Evolutionary conservation across 2,113 vertebrate genomes (phyloP).

Genomic region (cattle (Bos taurus)): DNA sequence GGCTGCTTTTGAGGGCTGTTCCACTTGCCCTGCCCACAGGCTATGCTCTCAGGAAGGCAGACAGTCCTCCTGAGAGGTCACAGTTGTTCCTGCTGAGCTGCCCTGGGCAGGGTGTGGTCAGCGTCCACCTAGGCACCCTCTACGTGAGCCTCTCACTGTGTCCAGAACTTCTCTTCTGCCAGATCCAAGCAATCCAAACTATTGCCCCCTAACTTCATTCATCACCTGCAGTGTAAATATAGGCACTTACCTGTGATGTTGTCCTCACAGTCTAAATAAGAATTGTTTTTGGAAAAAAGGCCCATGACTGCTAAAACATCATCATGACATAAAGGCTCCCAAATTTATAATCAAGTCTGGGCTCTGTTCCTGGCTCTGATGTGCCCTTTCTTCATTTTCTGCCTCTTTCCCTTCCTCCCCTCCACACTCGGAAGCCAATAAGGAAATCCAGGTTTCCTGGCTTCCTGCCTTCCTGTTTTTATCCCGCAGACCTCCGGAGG

Average conservation of each 20-base stretch:
- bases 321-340: neutral
- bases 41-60: neutral
- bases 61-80: no score
- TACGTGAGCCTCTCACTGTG: neutral
- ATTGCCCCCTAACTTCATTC: neutral
- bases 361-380: neutral
- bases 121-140: accelerated
- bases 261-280: neutral
- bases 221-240: no score
- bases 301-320: neutral
- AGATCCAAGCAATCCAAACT: neutral
- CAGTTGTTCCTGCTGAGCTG: neutral
- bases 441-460: slow-evolving; percentile 37
- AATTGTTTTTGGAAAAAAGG: neutral
- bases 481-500: neutral
- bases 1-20: neutral
- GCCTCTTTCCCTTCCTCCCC: neutral
- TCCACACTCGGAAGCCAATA: neutral
- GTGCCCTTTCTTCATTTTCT: neutral
- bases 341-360: neutral
- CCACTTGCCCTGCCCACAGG: neutral
- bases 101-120: neutral
- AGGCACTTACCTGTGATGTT: neutral
- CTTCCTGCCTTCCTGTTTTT: slow-evolving; percentile 17
- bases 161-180: neutral